Evolutionary conservation across 1,140 invertebrate genomes (phyloP), one percentile per base, ranked within the genome.

Genomic region (Maniola jurtina): DNA sequence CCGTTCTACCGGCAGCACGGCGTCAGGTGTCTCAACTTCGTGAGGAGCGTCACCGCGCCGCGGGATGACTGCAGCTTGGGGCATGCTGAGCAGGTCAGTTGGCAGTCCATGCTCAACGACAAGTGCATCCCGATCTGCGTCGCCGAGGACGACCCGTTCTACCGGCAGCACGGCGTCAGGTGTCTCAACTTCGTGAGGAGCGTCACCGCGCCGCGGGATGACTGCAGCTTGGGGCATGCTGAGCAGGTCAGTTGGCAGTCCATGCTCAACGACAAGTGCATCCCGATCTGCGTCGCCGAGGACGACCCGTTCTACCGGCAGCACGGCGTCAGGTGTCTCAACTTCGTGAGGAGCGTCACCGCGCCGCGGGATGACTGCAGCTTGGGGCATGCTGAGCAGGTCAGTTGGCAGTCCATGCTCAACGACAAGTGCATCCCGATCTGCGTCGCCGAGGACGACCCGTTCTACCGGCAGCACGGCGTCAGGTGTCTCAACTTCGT

Each of bases 361-460:
- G 93, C 94, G 0, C 91, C 95, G 0, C 89, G 93, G 68, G 91
- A 93, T 0, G 94, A 95, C 64, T 97, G 96, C 69, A 94, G 91
- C 47, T 93, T 96, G 64, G 95, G 95, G 15, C 94, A 94, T n/a
- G 85, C 94, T 10, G 95, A 96, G 82, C 95, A 96, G 87, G 95
- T 96, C 79, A n/a, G n/a, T n/a, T n/a, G n/a, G 0, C 66, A 77
- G 5, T 81, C 88, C 10, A 76, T 82, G 70, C 71, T 73, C 47
- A 88, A 91, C 60, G 83, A 89, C 54, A 87, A 90, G 77, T 96
- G 95, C 81, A 93, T 94, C 61, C 94, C 95, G 0, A 95, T 96
- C 65, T 84, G 87, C 13, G 92, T 95, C 0, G 92, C 93, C 0
- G 76, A 88, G 8, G 92, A 94, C 66, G 95, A 96, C 80, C 91